Evolutionary conservation across 2,797 vertebrate species (phyloP).

Genomic region (Acanthornis magna): DNA sequence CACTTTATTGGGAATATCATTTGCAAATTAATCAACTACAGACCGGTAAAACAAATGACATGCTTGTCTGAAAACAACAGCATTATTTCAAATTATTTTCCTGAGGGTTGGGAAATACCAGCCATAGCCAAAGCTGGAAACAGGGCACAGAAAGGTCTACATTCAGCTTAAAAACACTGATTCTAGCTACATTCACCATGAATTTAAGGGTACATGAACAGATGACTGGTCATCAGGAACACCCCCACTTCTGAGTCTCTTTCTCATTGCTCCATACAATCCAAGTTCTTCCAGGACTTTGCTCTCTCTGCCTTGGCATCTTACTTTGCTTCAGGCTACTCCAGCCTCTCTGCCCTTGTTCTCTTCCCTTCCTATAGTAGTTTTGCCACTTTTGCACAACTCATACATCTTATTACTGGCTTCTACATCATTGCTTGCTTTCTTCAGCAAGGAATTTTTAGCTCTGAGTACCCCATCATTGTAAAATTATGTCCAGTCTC

Average conservation of each 20-base stretch:
- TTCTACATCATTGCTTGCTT: background rate
- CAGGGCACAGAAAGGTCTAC: background rate
- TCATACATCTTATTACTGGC: background rate
- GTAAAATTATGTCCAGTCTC: background rate
- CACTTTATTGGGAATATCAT: constrained; percentile 98
- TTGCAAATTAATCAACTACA: constrained; percentile 94
- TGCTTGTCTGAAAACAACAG: constrained; percentile 79
- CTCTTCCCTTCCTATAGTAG: background rate
- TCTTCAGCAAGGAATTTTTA: background rate
- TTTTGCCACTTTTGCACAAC: background rate
- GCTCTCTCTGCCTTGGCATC: background rate
- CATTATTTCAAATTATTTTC: constrained; percentile 75
- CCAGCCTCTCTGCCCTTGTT: background rate
- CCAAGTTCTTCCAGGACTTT: background rate
- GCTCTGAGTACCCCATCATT: background rate
- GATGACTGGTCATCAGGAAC: background rate
- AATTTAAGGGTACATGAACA: background rate
- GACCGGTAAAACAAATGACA: constrained; percentile 86
- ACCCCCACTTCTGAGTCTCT: background rate
- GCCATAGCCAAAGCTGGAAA: constrained; percentile 19
- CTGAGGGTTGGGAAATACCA: constrained; percentile 58
- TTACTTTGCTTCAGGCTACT: background rate
- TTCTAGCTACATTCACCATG: background rate
- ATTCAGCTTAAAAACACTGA: background rate
- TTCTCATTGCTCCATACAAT: background rate